These are phyloP conservation scores for Hippasteria phrygiana DNA, from an alignment of 53 echinoderm and acorn worm species.

Conservation along the genomic window DNA sequence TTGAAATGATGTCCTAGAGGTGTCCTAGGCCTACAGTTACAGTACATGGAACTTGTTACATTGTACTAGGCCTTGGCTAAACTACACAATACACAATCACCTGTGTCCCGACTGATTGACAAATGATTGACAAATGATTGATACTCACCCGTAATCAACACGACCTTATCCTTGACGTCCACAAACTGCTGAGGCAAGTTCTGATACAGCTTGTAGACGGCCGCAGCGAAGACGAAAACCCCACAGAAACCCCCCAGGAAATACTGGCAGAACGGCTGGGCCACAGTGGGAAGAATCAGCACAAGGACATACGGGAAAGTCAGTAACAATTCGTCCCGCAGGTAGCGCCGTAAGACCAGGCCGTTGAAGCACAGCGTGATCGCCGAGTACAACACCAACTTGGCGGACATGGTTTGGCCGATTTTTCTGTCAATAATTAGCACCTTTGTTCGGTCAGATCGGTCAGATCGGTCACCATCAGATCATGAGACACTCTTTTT, in stretches of 20 bases:
- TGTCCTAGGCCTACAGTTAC: background rate
- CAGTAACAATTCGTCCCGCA: slow-evolving; percentile 82
- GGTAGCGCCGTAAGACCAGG: slow-evolving; percentile 85
- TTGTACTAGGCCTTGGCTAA: too few species aligned
- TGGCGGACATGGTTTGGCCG: slow-evolving; percentile 71
- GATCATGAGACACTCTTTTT: background rate
- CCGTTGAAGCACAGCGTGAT: slow-evolving; percentile 92
- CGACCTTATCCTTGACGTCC: slow-evolving; percentile 76
- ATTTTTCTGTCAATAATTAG: background rate
- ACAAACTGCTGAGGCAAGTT: slow-evolving; percentile 85
- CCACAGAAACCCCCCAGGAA: slow-evolving; percentile 94
- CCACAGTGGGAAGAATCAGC: slow-evolving; percentile 82
- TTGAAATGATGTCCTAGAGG: background rate
- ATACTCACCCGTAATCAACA: slow-evolving; percentile 86
- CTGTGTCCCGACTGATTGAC: too few species aligned
- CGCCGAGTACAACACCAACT: slow-evolving; percentile 85
- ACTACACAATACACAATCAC: too few species aligned
- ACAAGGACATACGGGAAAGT: slow-evolving; percentile 88
- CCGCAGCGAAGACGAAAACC: slow-evolving; percentile 80
- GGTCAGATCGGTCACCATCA: background rate
- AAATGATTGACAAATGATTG: too few species aligned
- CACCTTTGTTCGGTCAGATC: background rate
- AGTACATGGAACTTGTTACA: too few species aligned
- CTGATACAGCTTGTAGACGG: slow-evolving; percentile 85
- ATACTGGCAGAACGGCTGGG: slow-evolving; percentile 92